These are phyloP conservation scores for Eulimnadia texana DNA, from an alignment of 1,140 invertebrate species.

Conservation along the genomic window DNA sequence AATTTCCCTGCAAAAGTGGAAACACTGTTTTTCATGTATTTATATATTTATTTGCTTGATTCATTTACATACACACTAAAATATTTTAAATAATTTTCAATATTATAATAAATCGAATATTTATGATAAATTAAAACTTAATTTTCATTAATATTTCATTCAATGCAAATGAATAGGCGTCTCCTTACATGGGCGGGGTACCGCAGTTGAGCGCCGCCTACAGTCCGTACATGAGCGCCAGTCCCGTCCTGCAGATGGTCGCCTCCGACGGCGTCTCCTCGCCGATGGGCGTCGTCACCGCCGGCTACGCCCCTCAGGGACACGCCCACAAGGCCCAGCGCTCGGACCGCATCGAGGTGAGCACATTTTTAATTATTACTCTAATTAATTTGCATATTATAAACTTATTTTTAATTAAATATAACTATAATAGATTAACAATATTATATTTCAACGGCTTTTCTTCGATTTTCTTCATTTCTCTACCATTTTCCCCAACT, in stretches of 20 bases:
- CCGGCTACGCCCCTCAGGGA: conserved; percentile 58
- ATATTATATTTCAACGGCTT: too few relatives aligned
- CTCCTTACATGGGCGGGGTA: conserved; percentile 18
- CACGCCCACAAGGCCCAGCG: conserved; percentile 59
- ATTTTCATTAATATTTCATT: too few relatives aligned
- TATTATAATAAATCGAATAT: too few relatives aligned
- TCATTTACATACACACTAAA: neutral
- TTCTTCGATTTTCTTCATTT: too few relatives aligned
- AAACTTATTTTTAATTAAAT: conserved; percentile 19
- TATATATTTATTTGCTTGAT: neutral
- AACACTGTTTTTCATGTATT: neutral
- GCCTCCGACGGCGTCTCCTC: conserved; percentile 58
- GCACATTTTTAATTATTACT: conserved; percentile 22
- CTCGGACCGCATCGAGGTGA: conserved; percentile 90
- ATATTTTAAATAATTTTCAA: too few relatives aligned
- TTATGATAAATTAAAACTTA: too few relatives aligned
- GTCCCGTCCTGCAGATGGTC: conserved; percentile 71
- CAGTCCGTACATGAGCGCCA: conserved; percentile 33
- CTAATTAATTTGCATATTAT: neutral
- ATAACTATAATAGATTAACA: too few relatives aligned
- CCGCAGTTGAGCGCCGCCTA: conserved; percentile 15
- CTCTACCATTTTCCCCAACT: too few relatives aligned
- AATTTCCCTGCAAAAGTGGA: too few relatives aligned
- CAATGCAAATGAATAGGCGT: conserved; percentile 12
- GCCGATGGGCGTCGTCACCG: conserved; percentile 55